phyloP scores from a whole-genome alignment of 2,797 vertebrate genomes.

The Anabacerthia variegaticeps region DNA sequence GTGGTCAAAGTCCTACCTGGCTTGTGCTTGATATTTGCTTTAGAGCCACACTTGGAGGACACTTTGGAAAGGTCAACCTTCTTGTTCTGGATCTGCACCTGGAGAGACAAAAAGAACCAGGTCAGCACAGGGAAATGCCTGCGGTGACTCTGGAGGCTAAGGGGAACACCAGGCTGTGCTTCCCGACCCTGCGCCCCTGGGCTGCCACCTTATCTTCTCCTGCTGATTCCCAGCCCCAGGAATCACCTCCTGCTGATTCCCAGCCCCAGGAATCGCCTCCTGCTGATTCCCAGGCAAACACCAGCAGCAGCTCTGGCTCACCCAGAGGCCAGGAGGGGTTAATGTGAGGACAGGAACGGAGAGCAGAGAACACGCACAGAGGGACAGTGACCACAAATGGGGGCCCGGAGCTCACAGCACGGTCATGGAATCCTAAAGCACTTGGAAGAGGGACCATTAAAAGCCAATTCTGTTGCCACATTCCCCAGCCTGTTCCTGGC shows the following conservation, averaged over 20 bases:
- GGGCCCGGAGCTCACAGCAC: neutral
- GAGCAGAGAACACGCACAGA: neutral
- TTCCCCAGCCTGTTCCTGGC: neutral
- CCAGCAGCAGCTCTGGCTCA: rapidly evolving
- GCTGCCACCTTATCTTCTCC: neutral
- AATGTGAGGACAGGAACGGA: neutral
- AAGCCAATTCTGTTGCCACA: rapidly evolving
- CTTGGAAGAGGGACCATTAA: neutral
- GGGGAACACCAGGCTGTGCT: rapidly evolving
- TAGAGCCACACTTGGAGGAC: conserved; percentile 93
- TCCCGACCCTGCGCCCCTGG: rapidly evolving
- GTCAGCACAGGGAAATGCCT: neutral
- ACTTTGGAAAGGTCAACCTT: conserved; percentile 94
- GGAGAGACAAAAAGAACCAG: neutral
- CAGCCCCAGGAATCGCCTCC: neutral
- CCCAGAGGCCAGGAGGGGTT: neutral
- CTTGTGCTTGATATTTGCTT: conserved; percentile 90
- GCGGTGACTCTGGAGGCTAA: neutral
- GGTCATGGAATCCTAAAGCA: rapidly evolving
- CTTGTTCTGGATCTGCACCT: conserved; percentile 94
- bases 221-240: too few relatives aligned
- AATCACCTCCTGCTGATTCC: too few relatives aligned
- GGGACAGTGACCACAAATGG: neutral
- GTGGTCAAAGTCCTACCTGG: conserved; percentile 78
- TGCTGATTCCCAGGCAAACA: rapidly evolving